A percentile compares a stretch with the other conserved stretches of the same genome.
Evolutionary conservation across 2,888 invertebrate species (phyloP).

Genomic region (Pandemis cinnamomeana): DNA sequence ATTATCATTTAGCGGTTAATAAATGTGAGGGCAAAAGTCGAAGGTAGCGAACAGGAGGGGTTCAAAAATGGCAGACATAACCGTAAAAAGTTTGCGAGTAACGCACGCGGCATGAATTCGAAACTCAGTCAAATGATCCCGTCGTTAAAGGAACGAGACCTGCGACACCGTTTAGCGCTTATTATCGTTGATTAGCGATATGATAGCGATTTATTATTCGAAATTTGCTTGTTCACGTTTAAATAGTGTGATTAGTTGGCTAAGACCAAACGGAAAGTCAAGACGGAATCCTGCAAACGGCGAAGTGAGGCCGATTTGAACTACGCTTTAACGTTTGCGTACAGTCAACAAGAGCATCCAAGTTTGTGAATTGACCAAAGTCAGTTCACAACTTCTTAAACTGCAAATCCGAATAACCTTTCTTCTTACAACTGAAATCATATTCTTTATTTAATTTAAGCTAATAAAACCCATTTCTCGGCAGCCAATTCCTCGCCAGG

Average conservation of each 20-base stretch:
- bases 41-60: constrained; percentile 69
- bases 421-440: neutral
- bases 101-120: constrained; percentile 75
- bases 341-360: no score
- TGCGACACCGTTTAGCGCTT: constrained; percentile 53
- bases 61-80: constrained; percentile 79
- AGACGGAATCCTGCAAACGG: no score
- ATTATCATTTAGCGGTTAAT: constrained; percentile 80
- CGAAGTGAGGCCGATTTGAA: no score
- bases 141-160: constrained; percentile 65
- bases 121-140: constrained; percentile 56
- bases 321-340: no score
- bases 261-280: no score
- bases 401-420: neutral
- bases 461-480: neutral
- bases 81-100: constrained; percentile 79
- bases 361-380: no score
- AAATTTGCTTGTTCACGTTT: neutral
- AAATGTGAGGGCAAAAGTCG: constrained; percentile 70
- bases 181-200: constrained; percentile 54
- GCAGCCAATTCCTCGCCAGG: neutral
- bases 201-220: constrained; percentile 19
- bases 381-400: no score
- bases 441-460: neutral
- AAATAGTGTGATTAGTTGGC: neutral